Conservation (phyloP, 2,797 vertebrate genomes). For the Dendrocincla fuliginosa region DNA sequence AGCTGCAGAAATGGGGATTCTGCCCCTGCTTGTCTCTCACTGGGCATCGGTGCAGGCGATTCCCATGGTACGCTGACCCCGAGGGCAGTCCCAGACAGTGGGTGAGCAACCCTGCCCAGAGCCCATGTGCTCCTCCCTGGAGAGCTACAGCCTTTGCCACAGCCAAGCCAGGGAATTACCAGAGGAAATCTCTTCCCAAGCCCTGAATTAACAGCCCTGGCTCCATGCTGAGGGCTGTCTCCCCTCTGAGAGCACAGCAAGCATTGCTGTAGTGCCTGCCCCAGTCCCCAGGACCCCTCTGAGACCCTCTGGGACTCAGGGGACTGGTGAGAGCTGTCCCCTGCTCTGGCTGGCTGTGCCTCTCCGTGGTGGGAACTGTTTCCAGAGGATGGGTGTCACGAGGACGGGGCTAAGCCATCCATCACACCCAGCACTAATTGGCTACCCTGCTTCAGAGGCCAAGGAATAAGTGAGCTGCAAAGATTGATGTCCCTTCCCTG, state of each 20-base stretch:
- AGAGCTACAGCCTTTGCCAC: neutral
- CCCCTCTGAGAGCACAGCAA: neutral
- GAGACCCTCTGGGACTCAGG: neutral
- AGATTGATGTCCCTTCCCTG: conserved; percentile 28
- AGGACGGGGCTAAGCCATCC: conserved; percentile 31
- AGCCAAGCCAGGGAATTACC: neutral
- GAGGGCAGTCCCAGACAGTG: neutral
- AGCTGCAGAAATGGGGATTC: neutral
- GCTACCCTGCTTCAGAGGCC: conserved; percentile 23
- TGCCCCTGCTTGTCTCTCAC: neutral
- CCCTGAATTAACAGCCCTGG: neutral
- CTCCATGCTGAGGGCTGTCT: neutral
- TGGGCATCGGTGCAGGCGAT: rapidly evolving
- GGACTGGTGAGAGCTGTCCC: neutral
- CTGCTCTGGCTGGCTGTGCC: neutral
- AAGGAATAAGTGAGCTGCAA: conserved; percentile 46
- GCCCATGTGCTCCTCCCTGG: neutral
- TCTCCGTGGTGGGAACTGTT: neutral
- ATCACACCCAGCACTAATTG: conserved; percentile 55
- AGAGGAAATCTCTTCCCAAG: neutral
- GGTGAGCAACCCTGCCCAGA: neutral
- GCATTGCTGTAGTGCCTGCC: neutral
- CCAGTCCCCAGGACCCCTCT: rapidly evolving
- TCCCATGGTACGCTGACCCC: neutral
- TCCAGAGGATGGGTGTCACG: conserved; percentile 35